Percentiles rank a stretch among this genome's conserved stretches.
phyloP scores from a whole-genome alignment of 2,113 vertebrate species.

The Corapipo altera region DNA sequence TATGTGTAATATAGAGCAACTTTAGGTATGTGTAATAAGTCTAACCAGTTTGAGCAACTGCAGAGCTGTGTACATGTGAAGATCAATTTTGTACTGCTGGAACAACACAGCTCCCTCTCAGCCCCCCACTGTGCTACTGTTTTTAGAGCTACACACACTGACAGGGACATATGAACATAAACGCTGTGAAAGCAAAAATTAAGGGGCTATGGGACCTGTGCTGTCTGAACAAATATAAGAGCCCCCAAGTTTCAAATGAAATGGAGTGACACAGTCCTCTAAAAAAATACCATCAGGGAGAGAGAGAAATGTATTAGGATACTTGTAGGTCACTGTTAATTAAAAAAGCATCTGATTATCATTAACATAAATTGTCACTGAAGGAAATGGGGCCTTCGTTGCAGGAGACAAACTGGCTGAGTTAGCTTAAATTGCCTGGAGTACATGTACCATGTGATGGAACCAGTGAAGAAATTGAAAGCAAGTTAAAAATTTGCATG shows the following conservation, averaged over 20 bases:
- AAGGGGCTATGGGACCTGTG: not conserved
- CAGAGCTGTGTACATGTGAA: not conserved
- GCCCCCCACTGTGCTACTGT: too few relatives aligned
- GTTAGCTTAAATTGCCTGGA: slow-evolving; percentile 37
- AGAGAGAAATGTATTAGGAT: slow-evolving; percentile 36
- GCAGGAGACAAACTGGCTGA: slow-evolving; percentile 27
- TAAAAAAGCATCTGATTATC: slow-evolving; percentile 62
- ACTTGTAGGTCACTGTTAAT: slow-evolving; percentile 61
- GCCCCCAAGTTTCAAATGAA: not conserved
- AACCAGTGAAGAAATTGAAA: slow-evolving; percentile 29
- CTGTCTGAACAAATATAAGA: slow-evolving; percentile 24
- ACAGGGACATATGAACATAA: not conserved
- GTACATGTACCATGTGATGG: not conserved
- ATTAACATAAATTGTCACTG: slow-evolving; percentile 60
- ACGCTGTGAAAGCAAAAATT: not conserved
- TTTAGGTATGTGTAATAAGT: not conserved
- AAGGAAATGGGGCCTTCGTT: slow-evolving; percentile 42
- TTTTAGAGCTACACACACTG: not conserved
- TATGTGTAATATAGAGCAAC: not conserved
- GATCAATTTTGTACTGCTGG: not conserved
- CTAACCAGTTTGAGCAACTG: not conserved
- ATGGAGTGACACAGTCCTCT: not conserved
- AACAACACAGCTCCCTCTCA: not conserved
- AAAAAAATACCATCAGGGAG: not conserved
- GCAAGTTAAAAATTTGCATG: slow-evolving; percentile 6